Evolutionary conservation across 2,113 vertebrate genomes (phyloP), one percentile per base, ranked within the genome.

Genomic region (Hemibagrus wyckioides): DNA sequence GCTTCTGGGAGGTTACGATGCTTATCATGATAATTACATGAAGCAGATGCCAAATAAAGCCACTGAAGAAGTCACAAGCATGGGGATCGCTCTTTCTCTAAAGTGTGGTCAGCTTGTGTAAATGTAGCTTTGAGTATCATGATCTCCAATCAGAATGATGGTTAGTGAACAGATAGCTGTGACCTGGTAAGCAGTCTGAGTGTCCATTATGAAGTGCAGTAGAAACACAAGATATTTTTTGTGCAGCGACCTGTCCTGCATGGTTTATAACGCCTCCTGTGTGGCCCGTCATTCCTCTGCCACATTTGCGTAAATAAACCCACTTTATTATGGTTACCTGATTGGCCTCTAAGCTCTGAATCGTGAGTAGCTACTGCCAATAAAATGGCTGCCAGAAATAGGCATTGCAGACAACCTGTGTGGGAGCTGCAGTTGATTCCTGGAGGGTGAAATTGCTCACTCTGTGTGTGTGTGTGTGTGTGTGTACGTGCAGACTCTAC

Each of bases 241-340:
- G 33, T 52, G 28, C 71, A 65, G 48, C 28, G n/a, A 61, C 39
- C 52, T 80, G 13, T 86, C 82, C 54, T 28, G 1, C 36, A 50
- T 75, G 50, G 84, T 84, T 88, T 86, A 86, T 57, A 86, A 33
- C 52, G 76, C 52, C 77, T 87, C 57, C 57, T 65, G 85, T 84
- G 81, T 87, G 88, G 85, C 36, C 82, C 9, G 61, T 81, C 82
- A n/a, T 86, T 88, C 84, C 84, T 71, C 71, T 25, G 80, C 21
- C 84, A 48, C 14, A 81, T 81, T 80, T 86, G 76, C 82, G 57
- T 91, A 89, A 88, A 82, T 86, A 89, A 91, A 79, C 41, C 83
- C 54, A 76, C 30, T 30, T 85, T 86, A 65, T 91, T 88, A 86
- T 88, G 67, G 77, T 88, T 86, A 86, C 84, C 61, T 82, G 85